Base-by-base conservation (phyloP, 1,140 invertebrate species). In the Zophobas atratus region DNA sequence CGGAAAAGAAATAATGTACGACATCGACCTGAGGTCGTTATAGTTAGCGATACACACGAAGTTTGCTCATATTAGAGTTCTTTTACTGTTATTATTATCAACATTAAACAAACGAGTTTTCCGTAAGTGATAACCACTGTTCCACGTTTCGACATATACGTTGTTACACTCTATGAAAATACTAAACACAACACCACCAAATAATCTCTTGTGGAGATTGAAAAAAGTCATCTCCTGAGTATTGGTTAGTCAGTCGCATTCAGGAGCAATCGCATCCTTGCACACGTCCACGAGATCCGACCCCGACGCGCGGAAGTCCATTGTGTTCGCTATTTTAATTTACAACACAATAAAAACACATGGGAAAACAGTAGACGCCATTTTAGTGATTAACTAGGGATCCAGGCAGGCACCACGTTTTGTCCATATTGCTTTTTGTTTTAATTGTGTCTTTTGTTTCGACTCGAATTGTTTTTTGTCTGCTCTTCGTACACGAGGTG, bases 301-400 rank as follows among this genome's bases (percentile, higher is more conserved):
- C 55, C 77, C 76, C 75, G 41, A 72, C 76, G 71, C 80, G 73
- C 84, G 82, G 81, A 85, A 82, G 78, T 80, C 80, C 80, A 85
- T 85, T 86, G 85, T 86, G 63, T 60, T n/a, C 82, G 82, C 84
- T 84, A 84, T 86, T 86, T 86, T 86, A 86, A 86, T 86, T 86
- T 86, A 85, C 84, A 86, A 85, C 84, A 86, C 85, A 86, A 86
- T 86, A 86, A 86, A 86, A 86, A 86, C 85, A 86, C 85, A 86
- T 86, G 85, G 85, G 85, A 86, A 86, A 86, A 86, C 85, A 86
- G 85, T 86, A 84, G 85, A 86, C 85, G 85, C 85, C 85, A 86
- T 86, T 86, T 86, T 84, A 86, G 82, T 86, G 85, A 86, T 86
- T 86, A 86, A 86, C 85, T 85, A 81, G 85, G 85, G 85, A 86